Base-by-base conservation (phyloP, 1,140 invertebrate species). In the Adelges cooleyi region DNA sequence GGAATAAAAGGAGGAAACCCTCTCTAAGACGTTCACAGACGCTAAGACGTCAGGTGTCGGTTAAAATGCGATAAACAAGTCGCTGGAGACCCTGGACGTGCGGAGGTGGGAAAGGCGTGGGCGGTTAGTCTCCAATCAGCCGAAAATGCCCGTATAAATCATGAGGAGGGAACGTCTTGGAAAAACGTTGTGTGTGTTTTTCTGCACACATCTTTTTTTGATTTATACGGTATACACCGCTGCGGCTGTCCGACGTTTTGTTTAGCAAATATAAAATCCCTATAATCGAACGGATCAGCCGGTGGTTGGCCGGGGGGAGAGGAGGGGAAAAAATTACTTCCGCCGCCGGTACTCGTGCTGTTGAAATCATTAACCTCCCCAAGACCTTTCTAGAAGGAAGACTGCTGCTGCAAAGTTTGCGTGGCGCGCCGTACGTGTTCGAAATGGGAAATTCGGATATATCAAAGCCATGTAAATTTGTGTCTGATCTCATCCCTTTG, bases 391-490 rank as follows among this genome's bases (percentile, higher is more conserved):
- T 38, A 8, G 36, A 6, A 38, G 6, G 13, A 8, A 38, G 36
- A 8, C 23, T 9, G 13, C 9, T 20, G 52, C 10, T 29, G n/a
- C 52, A 40, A 54, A 54, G 33, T 54, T 54, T 42, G 25, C 56
- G 42, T 17, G 44, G 56, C n/a, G n/a, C 22, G 25, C 40, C 17
- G 56, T 62, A 62, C 56, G 56, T 62, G 56, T 62, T 62, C 33
- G 27, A 25, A 62, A 62, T 62, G 23, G 3, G 40, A 9, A 27
- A 62, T 22, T 22, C 27, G 11, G 56, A 48, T n/a, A n/a, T n/a
- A n/a, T 62, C 56, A 62, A 62, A 62, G 56, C 56, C 56, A 62
- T 48, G 56, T 29, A 62, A 62, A 62, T 62, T 62, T 62, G 56
- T 62, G 29, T 33, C 5, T 33, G 29, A 33, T 62, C 42, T 29